phyloP scores from a whole-genome alignment of 2,113 vertebrate species.

The Gymnogyps californianus region DNA sequence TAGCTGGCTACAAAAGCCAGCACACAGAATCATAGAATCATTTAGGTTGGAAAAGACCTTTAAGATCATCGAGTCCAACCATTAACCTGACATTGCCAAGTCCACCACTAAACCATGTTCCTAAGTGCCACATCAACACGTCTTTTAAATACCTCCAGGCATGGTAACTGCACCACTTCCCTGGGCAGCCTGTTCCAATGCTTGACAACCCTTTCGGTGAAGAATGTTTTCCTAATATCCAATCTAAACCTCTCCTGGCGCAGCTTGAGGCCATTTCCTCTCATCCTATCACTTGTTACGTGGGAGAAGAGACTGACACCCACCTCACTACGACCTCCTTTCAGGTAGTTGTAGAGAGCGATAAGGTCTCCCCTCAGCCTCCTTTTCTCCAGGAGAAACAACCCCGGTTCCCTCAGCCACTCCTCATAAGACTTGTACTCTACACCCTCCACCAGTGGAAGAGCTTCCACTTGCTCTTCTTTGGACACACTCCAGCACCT shows the following conservation, averaged over 20 bases:
- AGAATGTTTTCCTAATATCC: background rate
- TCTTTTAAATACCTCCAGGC: background rate
- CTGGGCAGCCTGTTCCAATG: background rate
- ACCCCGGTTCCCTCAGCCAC: fast-evolving
- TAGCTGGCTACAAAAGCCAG: background rate
- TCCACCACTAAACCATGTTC: no score
- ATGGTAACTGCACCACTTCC: no score
- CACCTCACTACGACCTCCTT: no score
- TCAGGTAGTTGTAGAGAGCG: background rate
- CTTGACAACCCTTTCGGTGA: background rate
- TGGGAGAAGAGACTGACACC: background rate
- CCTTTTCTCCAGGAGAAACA: background rate
- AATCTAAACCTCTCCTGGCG: background rate
- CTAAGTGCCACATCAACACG: fast-evolving
- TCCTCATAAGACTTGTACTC: background rate
- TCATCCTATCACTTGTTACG: fast-evolving
- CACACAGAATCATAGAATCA: no score
- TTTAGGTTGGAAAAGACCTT: no score
- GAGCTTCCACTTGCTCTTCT: background rate
- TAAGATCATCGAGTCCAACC: no score
- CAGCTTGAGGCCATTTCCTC: background rate
- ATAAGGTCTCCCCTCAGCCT: background rate
- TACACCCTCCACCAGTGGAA: no score
- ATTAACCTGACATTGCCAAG: no score
- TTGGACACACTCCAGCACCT: no score